phyloP scores from a whole-genome alignment of 2,888 invertebrate species.

The Pseudanteris insignis region DNA sequence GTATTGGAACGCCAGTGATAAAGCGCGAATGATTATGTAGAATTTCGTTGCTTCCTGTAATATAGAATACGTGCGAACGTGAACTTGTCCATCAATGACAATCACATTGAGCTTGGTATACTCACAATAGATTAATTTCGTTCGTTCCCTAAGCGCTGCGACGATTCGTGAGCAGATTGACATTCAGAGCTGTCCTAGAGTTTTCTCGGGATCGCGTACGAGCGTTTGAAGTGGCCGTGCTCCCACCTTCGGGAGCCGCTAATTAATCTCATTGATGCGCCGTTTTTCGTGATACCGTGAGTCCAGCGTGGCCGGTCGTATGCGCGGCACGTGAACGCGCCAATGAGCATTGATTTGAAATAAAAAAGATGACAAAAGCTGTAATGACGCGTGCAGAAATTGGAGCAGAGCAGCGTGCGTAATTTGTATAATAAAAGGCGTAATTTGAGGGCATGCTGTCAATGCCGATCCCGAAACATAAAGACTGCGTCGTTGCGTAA shows the following conservation, averaged over 20 bases:
- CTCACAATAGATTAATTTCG: conserved; percentile 43
- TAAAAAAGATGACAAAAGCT: conserved; percentile 18
- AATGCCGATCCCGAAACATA: conserved; percentile 42
- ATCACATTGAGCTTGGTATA: conserved; percentile 44
- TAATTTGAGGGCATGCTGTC: conserved; percentile 43
- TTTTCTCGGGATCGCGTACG: conserved; percentile 10
- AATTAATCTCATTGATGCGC: conserved; percentile 1
- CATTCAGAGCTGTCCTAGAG: conserved; percentile 51
- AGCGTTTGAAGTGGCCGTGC: no score
- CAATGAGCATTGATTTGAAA: conserved; percentile 20
- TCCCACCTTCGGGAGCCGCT: no score
- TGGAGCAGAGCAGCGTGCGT: conserved; percentile 26
- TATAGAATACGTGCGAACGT: conserved; percentile 38
- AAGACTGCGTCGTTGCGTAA: conserved; percentile 38
- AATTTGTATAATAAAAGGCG: conserved; percentile 41
- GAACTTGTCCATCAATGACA: conserved; percentile 45
- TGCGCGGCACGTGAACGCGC: conserved; percentile 4
- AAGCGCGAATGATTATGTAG: no score
- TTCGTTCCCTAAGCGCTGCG: conserved; percentile 39
- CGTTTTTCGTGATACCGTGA: conserved; percentile 1
- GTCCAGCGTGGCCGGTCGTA: conserved; percentile 6
- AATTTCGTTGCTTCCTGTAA: conserved; percentile 35
- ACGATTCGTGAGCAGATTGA: conserved; percentile 49
- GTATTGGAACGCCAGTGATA: no score
- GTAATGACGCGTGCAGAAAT: conserved; percentile 26